Base-by-base conservation (phyloP, 2,113 vertebrate genomes). In the Xiphorhynchus elegans region DNA sequence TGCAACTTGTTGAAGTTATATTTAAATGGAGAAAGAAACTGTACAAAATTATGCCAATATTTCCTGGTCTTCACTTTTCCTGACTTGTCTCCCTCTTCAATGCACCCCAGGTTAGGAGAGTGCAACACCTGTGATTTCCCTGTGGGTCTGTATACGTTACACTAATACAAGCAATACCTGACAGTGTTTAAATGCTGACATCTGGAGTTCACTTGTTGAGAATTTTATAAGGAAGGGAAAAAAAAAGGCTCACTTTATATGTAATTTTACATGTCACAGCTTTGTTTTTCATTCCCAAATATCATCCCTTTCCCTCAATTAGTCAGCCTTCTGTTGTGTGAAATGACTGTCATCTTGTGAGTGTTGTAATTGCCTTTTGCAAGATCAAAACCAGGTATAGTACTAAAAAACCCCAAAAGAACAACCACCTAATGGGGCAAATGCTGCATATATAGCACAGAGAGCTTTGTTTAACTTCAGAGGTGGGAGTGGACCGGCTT, bases 121-220 rank as follows among this genome's bases (percentile, higher is more conserved):
- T 64, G 18, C 18, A 85, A 47, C 42, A 73, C n/a, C 50, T 80
- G 63, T 29, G 40, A 60, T 69, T 69, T 76, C 50, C 35, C 39
- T 31, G 1, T 42, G 73, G 25, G 28, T 59, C 66, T 86, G n/a
- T 29, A 72, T 79, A 42, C 87, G 79, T 37, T 92, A 73, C 76
- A 75, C 13, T 40, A 56, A 47, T 13, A 56, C 15, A 60, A 72
- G 49, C 35, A 90, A 42, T 66, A 91, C 68, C 83, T 88, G 92
- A 66, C n/a, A 59, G n/a, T 62, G 59, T 72, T 95, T 90, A 92
- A 97, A 84, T 72, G 83, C 73, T 96, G 90, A 93, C 88, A 92
- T 84, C 88, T 93, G 58, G 87, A 93, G 64, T 89, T 93, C 72
- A 66, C 56, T 92, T 94, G n/a, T 13, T 78, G 60, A 94, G 90